Evolutionary conservation across 53 echinoderm and acorn worm genomes (phyloP).

Genomic region (Antedon mediterranea): DNA sequence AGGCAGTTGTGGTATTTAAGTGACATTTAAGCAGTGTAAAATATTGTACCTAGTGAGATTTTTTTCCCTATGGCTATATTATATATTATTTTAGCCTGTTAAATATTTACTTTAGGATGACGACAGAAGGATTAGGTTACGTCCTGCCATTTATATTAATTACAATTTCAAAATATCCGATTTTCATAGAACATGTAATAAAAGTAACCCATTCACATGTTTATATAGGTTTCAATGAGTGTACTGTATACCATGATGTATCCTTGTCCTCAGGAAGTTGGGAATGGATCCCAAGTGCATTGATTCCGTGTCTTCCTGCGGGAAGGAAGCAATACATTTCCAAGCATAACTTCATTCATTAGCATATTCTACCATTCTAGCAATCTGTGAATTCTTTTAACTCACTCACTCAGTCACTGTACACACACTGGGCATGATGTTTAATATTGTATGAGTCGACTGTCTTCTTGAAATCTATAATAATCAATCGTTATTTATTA

Average conservation of each 20-base stretch:
- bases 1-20: too few relatives aligned
- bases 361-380: not conserved
- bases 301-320: not conserved
- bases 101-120: too few relatives aligned
- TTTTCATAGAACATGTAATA: not conserved
- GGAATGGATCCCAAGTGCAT: not conserved
- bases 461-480: too few relatives aligned
- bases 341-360: not conserved
- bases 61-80: too few relatives aligned
- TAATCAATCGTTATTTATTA: too few relatives aligned
- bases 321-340: not conserved
- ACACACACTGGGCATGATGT: too few relatives aligned
- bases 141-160: too few relatives aligned
- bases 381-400: not conserved
- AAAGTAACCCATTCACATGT: not conserved
- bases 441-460: too few relatives aligned
- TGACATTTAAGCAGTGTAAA: too few relatives aligned
- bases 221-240: not conserved
- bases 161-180: not conserved
- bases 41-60: too few relatives aligned
- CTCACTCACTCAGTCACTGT: not conserved
- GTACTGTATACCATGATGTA: not conserved
- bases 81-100: too few relatives aligned
- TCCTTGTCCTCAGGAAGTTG: not conserved
- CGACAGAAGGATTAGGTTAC: too few relatives aligned